Base-by-base conservation (phyloP, 2,113 vertebrate species). In the Colinus virginianus region DNA sequence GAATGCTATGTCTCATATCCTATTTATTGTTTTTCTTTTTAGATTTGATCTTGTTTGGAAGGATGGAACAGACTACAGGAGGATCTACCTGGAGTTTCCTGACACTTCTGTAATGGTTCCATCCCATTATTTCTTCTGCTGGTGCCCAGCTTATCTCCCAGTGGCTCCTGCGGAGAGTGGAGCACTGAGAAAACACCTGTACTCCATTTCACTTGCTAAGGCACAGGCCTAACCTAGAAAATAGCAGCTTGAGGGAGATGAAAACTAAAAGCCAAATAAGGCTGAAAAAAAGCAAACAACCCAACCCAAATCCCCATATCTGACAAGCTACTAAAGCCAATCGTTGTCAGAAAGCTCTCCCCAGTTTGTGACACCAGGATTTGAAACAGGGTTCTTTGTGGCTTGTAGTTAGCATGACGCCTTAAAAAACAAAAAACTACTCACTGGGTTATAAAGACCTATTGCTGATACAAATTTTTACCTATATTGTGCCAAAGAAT, bases 311-410 rank as follows among this genome's bases (percentile, higher is more conserved):
- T 4, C 40, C 43, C 81, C 63, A 28, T 8, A 43, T 30, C 69
- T 53, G 51, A 72, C 26, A 83, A 90, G 38, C 13, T 23, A 46
- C 11, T 3, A 42, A 1, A 1, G 13, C 18, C 68, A 67, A 0
- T 23, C 42, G 64, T 79, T 62, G 61, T 28, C 85, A 78, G 71
- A 61, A 81, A 93, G 36, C 26, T 77, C 58, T 78, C 55, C 78
- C 87, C 64, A 61, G 64, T 46, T 90, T 95, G 91, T 90, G 84
- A 96, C 93, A 94, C 85, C 90, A 93, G 94, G 83, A 95, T 90
- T 84, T 96, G 86, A 96, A 92, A 70, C 63, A 69, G 76, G 71
- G 51, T 92, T 78, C 82, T 72, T 25, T 43, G 46, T n/a, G 66
- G 42, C 83, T 77, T 7, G 2, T 30, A 28, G 34, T 75, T 84